Evolutionary conservation across 2,113 vertebrate genomes (phyloP).

Genomic region (Aviceda subcristata): DNA sequence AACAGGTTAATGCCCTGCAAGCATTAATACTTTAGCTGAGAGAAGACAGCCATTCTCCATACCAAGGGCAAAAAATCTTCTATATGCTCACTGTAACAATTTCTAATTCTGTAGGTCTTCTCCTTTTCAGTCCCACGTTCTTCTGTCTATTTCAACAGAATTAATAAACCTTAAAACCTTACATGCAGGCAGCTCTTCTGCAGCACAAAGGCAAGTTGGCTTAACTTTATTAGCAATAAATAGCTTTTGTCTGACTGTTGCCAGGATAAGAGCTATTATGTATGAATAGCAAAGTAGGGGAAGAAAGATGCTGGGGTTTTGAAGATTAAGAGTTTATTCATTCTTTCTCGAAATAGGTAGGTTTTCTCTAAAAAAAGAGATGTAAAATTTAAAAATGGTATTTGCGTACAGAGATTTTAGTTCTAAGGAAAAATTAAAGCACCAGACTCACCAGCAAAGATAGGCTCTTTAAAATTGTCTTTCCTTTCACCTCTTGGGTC

Average conservation of each 20-base stretch:
- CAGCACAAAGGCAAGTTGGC: neutral
- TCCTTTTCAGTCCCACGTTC: neutral
- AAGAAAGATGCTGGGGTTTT: neutral
- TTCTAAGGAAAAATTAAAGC: neutral
- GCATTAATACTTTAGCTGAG: neutral
- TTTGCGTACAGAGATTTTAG: neutral
- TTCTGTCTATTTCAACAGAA: neutral
- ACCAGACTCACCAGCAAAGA: neutral
- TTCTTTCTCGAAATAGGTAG: neutral
- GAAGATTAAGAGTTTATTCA: neutral
- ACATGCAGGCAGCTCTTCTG: neutral
- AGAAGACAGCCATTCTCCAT: neutral
- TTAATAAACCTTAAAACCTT: neutral
- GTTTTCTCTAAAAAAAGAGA: neutral
- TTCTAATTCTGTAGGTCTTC: neutral
- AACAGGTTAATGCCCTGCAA: neutral
- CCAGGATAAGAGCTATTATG: neutral
- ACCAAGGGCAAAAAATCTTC: neutral
- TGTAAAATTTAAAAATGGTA: neutral
- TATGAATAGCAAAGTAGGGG: neutral
- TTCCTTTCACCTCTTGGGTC: neutral
- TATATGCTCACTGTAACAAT: neutral
- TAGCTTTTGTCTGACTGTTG: neutral
- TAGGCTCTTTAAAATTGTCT: neutral
- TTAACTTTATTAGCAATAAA: neutral